A percentile compares a stretch with the other conserved stretches of the same genome.
These are phyloP conservation scores for Tubulanus polymorphus DNA, from an alignment of 2,888 invertebrate species.

Conservation along the genomic window DNA sequence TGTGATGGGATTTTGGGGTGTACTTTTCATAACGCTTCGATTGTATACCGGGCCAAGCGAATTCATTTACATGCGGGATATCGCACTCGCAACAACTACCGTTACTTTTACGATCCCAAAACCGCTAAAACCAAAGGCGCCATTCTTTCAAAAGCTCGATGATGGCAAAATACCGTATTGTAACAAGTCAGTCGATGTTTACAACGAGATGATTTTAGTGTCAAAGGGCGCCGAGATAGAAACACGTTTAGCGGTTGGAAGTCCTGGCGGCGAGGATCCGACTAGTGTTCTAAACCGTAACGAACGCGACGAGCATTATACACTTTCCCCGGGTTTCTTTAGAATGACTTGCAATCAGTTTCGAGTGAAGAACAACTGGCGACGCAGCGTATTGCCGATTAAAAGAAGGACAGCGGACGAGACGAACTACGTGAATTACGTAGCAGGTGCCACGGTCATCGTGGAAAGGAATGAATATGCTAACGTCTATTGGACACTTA, in stretches of 20 bases:
- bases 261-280: neutral
- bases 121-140: too few species aligned
- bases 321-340: neutral
- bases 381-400: neutral
- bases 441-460: neutral
- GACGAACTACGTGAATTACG: neutral
- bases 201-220: too few species aligned
- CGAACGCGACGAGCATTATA: neutral
- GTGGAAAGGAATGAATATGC: neutral
- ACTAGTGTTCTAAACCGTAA: neutral
- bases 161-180: too few species aligned
- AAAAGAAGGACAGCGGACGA: neutral
- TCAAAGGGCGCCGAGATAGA: neutral
- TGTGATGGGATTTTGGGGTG: too few species aligned
- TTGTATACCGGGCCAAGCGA: too few species aligned
- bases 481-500: neutral
- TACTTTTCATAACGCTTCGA: too few species aligned
- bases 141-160: too few species aligned
- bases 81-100: too few species aligned
- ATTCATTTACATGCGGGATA: too few species aligned
- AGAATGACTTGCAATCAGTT: neutral
- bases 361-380: neutral
- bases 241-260: neutral
- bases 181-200: too few species aligned
- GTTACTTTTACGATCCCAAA: too few species aligned